Conservation (phyloP, 1,140 invertebrate genomes). For the Nilaparvata lugens region DNA sequence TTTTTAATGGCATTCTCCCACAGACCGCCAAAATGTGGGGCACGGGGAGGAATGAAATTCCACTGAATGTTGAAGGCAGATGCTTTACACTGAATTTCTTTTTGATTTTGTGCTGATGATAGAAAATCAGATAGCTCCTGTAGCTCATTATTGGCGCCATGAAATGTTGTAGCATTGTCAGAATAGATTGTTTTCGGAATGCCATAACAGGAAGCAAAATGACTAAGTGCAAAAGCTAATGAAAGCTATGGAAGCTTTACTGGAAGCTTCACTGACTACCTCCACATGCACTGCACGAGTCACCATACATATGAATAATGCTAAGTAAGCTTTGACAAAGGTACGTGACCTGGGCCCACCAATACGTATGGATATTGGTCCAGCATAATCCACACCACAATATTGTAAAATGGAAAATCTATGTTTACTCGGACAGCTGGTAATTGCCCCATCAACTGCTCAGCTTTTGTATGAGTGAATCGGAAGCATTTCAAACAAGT, state of each 20-base stretch:
- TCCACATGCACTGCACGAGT: conserved; percentile 33
- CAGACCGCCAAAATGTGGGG: too few species aligned
- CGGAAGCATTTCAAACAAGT: neutral
- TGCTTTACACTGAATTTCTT: too few species aligned
- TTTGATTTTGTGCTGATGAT: too few species aligned
- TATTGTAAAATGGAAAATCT: conserved; percentile 17
- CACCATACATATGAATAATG: conserved; percentile 33
- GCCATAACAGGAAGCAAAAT: conserved; percentile 29
- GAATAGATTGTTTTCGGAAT: conserved; percentile 24
- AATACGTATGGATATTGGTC: conserved; percentile 17
- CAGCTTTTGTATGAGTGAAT: neutral
- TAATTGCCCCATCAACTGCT: neutral
- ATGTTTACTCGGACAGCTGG: neutral
- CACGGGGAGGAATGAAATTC: too few species aligned
- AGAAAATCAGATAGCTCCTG: too few species aligned
- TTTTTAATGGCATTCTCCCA: too few species aligned
- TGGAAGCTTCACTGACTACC: conserved; percentile 27
- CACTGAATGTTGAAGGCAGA: too few species aligned
- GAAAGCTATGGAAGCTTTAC: conserved; percentile 29
- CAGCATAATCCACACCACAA: conserved; percentile 19
- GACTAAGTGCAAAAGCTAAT: conserved; percentile 24
- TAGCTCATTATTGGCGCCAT: too few species aligned
- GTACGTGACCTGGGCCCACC: conserved; percentile 15
- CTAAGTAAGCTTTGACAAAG: conserved; percentile 14
- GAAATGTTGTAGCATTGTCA: conserved; percentile 23